phyloP scores from a whole-genome alignment of 1,140 invertebrate genomes.

The Pseudomyrmex cubaensis region DNA sequence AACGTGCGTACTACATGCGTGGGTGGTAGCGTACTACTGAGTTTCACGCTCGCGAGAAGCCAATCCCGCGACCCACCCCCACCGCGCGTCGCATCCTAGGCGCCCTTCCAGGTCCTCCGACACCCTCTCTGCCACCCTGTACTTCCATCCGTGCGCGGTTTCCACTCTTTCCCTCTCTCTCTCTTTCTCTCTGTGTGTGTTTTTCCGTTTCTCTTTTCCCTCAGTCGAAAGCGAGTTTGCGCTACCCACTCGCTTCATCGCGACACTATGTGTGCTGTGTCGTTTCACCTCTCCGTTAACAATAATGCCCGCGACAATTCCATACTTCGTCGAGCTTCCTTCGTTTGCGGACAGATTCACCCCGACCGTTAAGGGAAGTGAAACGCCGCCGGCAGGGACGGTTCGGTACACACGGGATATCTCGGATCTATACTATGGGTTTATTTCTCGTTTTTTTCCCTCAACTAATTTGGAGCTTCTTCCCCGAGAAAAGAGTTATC shows the following conservation, averaged over 20 bases:
- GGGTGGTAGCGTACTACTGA: slow-evolving; percentile 83
- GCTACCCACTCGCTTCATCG: slow-evolving; percentile 58
- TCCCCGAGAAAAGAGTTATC: background rate
- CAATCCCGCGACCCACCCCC: slow-evolving; percentile 67
- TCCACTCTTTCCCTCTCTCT: background rate
- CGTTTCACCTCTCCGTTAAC: slow-evolving; percentile 34
- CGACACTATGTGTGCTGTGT: background rate
- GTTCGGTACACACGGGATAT: background rate
- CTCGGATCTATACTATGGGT: background rate
- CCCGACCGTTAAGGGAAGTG: slow-evolving; percentile 2
- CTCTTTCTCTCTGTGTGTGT: background rate
- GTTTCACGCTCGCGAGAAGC: slow-evolving; percentile 72
- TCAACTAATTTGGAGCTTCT: background rate
- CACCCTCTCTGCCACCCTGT: slow-evolving; percentile 41
- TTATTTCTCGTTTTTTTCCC: slow-evolving; percentile 7
- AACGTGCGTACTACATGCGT: slow-evolving; percentile 83
- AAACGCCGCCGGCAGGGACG: background rate
- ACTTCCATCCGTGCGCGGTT: slow-evolving; percentile 37
- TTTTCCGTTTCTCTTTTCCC: background rate
- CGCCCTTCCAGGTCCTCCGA: slow-evolving; percentile 59
- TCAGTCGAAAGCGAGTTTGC: slow-evolving; percentile 68
- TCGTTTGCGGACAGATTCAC: slow-evolving; percentile 22
- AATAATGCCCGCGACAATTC: slow-evolving; percentile 44
- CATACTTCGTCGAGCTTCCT: slow-evolving; percentile 18
- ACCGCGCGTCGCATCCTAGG: slow-evolving; percentile 48